Base-by-base conservation (phyloP, 1,140 invertebrate genomes). In the Hyles euphorbiae region DNA sequence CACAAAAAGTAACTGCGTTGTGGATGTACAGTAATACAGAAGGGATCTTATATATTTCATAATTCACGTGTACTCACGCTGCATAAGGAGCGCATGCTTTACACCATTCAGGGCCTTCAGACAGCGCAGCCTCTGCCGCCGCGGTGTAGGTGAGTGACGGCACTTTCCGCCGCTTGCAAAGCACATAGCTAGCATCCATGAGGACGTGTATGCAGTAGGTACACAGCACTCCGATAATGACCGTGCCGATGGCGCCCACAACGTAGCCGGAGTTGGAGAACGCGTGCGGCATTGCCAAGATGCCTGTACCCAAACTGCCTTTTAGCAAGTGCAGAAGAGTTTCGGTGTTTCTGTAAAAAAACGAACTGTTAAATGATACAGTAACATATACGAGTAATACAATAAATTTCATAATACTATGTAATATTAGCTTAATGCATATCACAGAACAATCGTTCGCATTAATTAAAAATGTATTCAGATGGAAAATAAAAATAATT, bases 281-380 rank as follows among this genome's bases (percentile, higher is more conserved):
- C 11, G 94, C 94, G 69, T 92, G 89, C 34, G 94, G 94, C 92
- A 95, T 94, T 5, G 94, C 94, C 59, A 95, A 78, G 58, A 95
- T 93, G 5, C 94, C 94, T 2, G 94, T 95, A 10, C 94, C 94
- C 55, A 95, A 89, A 68, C 93, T 94, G 49, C 92, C 92, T 79
- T 94, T 94, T 40, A 94, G 72, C 32, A 94, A 74, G 76, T 94
- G 93, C 44, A 94, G 90, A 32, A 94, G 82, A 0, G 93, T 93
- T 67, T 93, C 92, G 8, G 76, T 84, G 83, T 93, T 93, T 36
- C 92, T 93, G 53, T 44, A 9, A 54, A 45, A 11, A 43, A 45
- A 22, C 22, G 1, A 1, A 22, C 22, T 22, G 22, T 22, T 22
- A 22, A 22, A 22, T 22, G 22, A 22, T 22, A 22, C 22, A 22